Percentiles rank a stretch among this genome's conserved stretches.
These are phyloP conservation scores for Botia almorhae DNA, from an alignment of 2,797 vertebrate genomes.

Conservation along the genomic window DNA sequence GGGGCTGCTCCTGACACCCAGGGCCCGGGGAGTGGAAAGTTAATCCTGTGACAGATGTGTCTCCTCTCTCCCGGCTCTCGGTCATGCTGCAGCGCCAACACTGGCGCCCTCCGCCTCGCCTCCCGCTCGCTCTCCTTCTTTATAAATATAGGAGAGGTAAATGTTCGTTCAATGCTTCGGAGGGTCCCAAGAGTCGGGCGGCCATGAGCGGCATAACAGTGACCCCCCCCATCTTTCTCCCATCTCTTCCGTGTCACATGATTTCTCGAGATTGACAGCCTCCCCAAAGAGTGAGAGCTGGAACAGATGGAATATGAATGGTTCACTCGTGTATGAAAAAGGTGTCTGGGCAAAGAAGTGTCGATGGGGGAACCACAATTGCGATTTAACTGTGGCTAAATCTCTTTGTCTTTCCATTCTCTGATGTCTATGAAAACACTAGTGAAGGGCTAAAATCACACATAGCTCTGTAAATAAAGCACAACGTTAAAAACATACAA, in stretches of 20 bases:
- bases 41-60: slow-evolving; percentile 96
- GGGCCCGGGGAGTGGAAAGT: slow-evolving; percentile 92
- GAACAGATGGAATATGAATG: slow-evolving; percentile 99
- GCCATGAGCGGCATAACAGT: slow-evolving; percentile 82
- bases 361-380: slow-evolving; percentile 72
- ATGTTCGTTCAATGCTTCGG: slow-evolving; percentile 85
- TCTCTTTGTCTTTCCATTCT: slow-evolving; percentile 66
- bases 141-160: slow-evolving; percentile 58
- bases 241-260: slow-evolving; percentile 85
- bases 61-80: slow-evolving; percentile 86
- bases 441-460: slow-evolving; percentile 25
- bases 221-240: slow-evolving; percentile 60
- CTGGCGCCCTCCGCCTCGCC: slow-evolving; percentile 71
- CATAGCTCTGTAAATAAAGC: slow-evolving; percentile 1
- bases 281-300: slow-evolving; percentile 93
- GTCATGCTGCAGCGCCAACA: slow-evolving; percentile 84
- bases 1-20: slow-evolving; percentile 78
- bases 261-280: slow-evolving; percentile 94
- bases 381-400: slow-evolving; percentile 75
- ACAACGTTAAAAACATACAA: slow-evolving; percentile 7
- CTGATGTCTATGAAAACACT: slow-evolving; percentile 44
- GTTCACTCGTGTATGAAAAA: slow-evolving; percentile 96
- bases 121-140: slow-evolving; percentile 69
- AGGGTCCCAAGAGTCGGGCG: slow-evolving; percentile 89
- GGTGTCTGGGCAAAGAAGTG: slow-evolving; percentile 78